Conservation (phyloP, 2,888 invertebrate genomes). For the Mythimna loreyi region DNA sequence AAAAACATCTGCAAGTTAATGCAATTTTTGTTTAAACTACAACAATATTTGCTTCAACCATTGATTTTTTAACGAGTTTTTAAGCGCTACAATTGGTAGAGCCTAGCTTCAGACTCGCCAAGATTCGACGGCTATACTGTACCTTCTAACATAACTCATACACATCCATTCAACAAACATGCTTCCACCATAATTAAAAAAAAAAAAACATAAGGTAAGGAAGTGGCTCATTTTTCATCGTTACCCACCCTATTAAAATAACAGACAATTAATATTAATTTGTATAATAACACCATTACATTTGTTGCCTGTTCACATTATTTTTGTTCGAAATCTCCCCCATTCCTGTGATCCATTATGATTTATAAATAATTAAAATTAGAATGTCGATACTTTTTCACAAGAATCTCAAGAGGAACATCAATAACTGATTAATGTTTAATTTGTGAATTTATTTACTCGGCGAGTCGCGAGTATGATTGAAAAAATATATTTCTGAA, state of each 20-base stretch:
- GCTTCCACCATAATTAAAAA: slow-evolving; percentile 51
- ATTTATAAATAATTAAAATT: slow-evolving; percentile 48
- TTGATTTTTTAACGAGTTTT: too few species aligned
- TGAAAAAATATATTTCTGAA: slow-evolving; percentile 11
- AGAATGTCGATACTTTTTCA: slow-evolving; percentile 36
- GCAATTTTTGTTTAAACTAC: too few species aligned
- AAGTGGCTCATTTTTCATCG: slow-evolving; percentile 43
- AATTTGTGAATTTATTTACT: slow-evolving; percentile 43
- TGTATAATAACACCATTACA: slow-evolving; percentile 38
- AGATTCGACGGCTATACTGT: too few species aligned
- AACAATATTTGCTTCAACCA: too few species aligned
- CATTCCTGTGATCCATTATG: slow-evolving; percentile 42
- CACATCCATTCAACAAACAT: slow-evolving; percentile 23
- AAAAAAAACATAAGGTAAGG: slow-evolving; percentile 44
- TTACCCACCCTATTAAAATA: slow-evolving; percentile 47
- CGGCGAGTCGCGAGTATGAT: slow-evolving; percentile 8
- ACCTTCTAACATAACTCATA: not conserved
- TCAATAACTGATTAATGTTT: slow-evolving; percentile 54
- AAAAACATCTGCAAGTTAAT: too few species aligned
- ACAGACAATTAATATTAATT: slow-evolving; percentile 50
- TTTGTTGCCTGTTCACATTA: slow-evolving; percentile 10
- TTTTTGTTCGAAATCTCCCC: slow-evolving; percentile 7
- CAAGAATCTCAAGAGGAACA: slow-evolving; percentile 30
- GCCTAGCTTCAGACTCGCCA: too few species aligned
- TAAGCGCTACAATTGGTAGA: too few species aligned